Conservation (phyloP, 2,888 invertebrate genomes). For the Liodrosophila aerea region DNA sequence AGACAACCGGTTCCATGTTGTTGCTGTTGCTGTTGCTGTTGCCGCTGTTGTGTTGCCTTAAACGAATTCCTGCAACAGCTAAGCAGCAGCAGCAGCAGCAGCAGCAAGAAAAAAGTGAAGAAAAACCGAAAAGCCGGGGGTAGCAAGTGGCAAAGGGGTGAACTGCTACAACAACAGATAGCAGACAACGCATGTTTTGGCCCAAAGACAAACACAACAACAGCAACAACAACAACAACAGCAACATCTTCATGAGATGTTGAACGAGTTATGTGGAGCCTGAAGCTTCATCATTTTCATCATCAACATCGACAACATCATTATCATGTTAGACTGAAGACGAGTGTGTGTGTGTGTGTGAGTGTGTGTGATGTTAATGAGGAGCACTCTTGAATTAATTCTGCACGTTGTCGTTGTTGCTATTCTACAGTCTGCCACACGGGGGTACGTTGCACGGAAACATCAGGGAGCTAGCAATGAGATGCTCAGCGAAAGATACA, state of each 20-base stretch:
- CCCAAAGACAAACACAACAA: slow-evolving; percentile 10
- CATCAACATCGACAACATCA: slow-evolving; percentile 19
- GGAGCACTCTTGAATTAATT: slow-evolving; percentile 57
- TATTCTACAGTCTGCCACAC: slow-evolving; percentile 33
- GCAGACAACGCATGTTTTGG: slow-evolving; percentile 24
- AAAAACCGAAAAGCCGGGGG: slow-evolving; percentile 15
- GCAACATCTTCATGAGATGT: slow-evolving; percentile 34
- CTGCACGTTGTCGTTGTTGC: slow-evolving; percentile 32
- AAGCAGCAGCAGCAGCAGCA: slow-evolving; percentile 26
- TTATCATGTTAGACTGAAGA: slow-evolving; percentile 15
- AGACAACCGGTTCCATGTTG: slow-evolving; percentile 46
- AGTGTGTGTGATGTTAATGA: slow-evolving; percentile 58
- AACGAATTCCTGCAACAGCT: slow-evolving; percentile 44
- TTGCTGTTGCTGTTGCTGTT: slow-evolving; percentile 14
- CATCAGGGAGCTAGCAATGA: neutral
- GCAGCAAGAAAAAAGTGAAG: slow-evolving; percentile 7
- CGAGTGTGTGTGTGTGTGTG: slow-evolving; percentile 4
- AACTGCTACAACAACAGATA: slow-evolving; percentile 32
- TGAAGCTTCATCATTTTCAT: slow-evolving; percentile 25
- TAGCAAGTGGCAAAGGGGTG: slow-evolving; percentile 4
- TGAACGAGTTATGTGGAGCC: slow-evolving; percentile 51
- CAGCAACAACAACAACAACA: slow-evolving; percentile 21
- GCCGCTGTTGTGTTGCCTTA: slow-evolving; percentile 27
- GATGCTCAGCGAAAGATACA: neutral
- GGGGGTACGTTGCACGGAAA: slow-evolving; percentile 36